A percentile compares a stretch with the other conserved stretches of the same genome.
Evolutionary conservation across 2,888 invertebrate species (phyloP).

Genomic region (Philhelius pedissequus): DNA sequence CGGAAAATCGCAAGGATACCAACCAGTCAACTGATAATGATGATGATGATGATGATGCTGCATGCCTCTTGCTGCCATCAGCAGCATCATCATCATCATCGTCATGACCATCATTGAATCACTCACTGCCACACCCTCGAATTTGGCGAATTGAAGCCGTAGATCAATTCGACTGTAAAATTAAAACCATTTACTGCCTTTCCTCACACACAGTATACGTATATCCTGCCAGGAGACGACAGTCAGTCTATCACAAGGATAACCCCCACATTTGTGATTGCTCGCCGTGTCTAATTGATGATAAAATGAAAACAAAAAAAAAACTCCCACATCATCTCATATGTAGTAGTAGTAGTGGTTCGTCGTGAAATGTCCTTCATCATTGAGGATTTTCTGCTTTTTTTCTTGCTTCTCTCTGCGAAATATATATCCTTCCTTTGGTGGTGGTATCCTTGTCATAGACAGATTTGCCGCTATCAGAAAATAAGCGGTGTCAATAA

Average conservation of each 20-base stretch:
- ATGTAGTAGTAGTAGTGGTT: not conserved
- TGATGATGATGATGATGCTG: slow-evolving; percentile 46
- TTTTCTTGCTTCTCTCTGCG: not conserved
- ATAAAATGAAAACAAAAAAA: slow-evolving; percentile 49
- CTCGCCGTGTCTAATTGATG: slow-evolving; percentile 76
- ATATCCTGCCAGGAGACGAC: not conserved
- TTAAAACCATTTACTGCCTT: slow-evolving; percentile 65
- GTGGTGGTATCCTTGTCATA: slow-evolving; percentile 60
- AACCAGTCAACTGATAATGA: slow-evolving; percentile 47
- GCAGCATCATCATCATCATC: slow-evolving; percentile 36
- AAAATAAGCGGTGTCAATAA: slow-evolving; percentile 68
- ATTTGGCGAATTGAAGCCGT: slow-evolving; percentile 59
- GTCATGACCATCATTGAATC: slow-evolving; percentile 63
- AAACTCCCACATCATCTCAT: slow-evolving; percentile 35
- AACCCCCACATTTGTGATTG: slow-evolving; percentile 64
- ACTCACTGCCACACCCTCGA: slow-evolving; percentile 65
- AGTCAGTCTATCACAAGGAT: slow-evolving; percentile 36
- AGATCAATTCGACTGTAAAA: slow-evolving; percentile 68
- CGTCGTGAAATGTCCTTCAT: slow-evolving; percentile 39
- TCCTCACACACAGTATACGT: not conserved
- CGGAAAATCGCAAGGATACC: slow-evolving; percentile 55
- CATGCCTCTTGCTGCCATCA: slow-evolving; percentile 47
- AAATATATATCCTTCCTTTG: slow-evolving; percentile 9
- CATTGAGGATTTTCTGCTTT: slow-evolving; percentile 11
- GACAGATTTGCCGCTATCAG: slow-evolving; percentile 66